phyloP scores from a whole-genome alignment of 2,888 invertebrate species.

The Ecdyonurus torrentis region DNA sequence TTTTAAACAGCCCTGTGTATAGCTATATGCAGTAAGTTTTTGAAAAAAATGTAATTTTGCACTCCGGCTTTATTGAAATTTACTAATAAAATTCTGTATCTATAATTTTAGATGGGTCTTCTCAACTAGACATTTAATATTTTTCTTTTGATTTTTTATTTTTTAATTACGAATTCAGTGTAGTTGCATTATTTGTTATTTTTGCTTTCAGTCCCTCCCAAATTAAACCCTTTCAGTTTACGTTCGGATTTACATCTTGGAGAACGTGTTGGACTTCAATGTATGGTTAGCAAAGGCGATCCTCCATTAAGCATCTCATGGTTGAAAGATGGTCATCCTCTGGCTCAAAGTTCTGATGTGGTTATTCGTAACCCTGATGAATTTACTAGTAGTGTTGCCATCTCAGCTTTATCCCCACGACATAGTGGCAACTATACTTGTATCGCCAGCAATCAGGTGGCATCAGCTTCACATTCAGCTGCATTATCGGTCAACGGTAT shows the following conservation, averaged over 20 bases:
- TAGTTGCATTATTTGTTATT: too few species aligned
- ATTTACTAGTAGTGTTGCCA: conserved; percentile 27
- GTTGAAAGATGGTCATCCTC: conserved; percentile 33
- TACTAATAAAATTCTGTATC: too few species aligned
- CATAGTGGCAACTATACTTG: conserved; percentile 36
- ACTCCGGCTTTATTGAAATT: too few species aligned
- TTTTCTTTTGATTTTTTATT: conserved; percentile 5
- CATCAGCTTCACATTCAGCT: conserved; percentile 28
- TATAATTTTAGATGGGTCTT: too few species aligned
- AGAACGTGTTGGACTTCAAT: conserved; percentile 25
- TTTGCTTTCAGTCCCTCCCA: conserved; percentile 17
- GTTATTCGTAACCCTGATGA: conserved; percentile 18
- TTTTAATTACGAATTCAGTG: background rate
- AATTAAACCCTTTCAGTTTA: conserved; percentile 17
- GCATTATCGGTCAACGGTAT: conserved; percentile 32
- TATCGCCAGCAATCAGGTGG: conserved; percentile 31
- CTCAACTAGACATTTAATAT: too few species aligned
- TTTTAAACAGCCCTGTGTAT: too few species aligned
- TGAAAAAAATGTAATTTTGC: too few species aligned
- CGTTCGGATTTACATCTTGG: conserved; percentile 15
- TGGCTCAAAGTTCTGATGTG: conserved; percentile 23
- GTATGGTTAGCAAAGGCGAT: conserved; percentile 30
- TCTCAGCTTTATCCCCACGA: conserved; percentile 30
- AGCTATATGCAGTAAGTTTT: too few species aligned
- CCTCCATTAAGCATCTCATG: conserved; percentile 28